Percentiles rank a stretch among this genome's conserved stretches.
Evolutionary conservation across 2,797 vertebrate species (phyloP).

Genomic region (Artibeus jamaicensis): DNA sequence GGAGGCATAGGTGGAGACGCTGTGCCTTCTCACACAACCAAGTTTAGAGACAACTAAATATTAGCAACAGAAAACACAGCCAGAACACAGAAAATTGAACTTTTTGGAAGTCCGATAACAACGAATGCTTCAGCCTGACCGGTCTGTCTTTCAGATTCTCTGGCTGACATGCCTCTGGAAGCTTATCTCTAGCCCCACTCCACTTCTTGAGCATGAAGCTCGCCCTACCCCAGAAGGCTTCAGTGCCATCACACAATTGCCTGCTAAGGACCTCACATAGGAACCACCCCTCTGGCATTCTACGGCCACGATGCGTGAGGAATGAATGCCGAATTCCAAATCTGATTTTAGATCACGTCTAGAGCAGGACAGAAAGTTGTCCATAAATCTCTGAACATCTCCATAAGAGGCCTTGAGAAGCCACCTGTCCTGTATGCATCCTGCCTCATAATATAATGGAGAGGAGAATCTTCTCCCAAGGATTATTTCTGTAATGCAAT

Average conservation of each 20-base stretch:
- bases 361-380: background rate
- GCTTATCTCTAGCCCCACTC: background rate
- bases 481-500: background rate
- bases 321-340: background rate
- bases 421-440: background rate
- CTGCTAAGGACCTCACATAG: background rate
- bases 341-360: background rate
- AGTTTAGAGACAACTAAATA: no score
- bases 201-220: background rate
- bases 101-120: no score
- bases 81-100: no score
- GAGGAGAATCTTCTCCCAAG: background rate
- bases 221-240: background rate
- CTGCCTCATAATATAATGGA: background rate
- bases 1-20: no score
- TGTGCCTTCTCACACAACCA: no score
- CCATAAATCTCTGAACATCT: background rate
- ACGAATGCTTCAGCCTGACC: no score
- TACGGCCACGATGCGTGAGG: background rate
- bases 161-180: background rate
- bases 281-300: background rate
- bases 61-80: no score
- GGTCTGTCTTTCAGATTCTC: background rate
- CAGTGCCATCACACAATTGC: no score
- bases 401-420: background rate